Base-by-base conservation (phyloP, 2,888 invertebrate genomes). In the Yponomeuta plumbellus region DNA sequence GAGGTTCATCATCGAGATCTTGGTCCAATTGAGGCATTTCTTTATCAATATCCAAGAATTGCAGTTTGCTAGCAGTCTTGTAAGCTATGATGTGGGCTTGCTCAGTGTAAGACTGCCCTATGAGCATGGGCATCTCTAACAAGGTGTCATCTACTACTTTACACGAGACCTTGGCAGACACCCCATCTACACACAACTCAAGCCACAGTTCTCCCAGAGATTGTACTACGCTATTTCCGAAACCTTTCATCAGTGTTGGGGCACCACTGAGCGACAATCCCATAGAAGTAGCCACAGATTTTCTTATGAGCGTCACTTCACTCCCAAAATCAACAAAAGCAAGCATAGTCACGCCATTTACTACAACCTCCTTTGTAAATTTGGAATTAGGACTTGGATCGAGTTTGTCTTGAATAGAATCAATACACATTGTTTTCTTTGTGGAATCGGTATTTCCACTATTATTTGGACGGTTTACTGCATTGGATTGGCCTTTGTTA, bases 311-410 rank as follows among this genome's bases (percentile, higher is more conserved):
- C 1, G 67, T 66, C 2, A 63, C 67, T 8, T 67, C 63, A 40
- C 67, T 67, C 17, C 67, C 67, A 59, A 67, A 67, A 26, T 67
- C 67, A 13, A 67, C 62, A 17, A 67, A 67, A 63, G 67, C 66
- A 52, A 57, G 21, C n/a, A 67, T 6, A 2, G 59, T 2, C 11
- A 58, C 40, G 26, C 64, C 64, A 40, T 67, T 67, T n/a, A n/a
- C n/a, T n/a, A n/a, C n/a, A n/a, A n/a, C n/a, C n/a, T n/a, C n/a
- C n/a, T n/a, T n/a, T n/a, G n/a, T n/a, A n/a, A n/a, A n/a, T n/a
- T n/a, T n/a, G n/a, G n/a, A n/a, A n/a, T n/a, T n/a, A n/a, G n/a
- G n/a, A n/a, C n/a, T n/a, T n/a, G n/a, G n/a, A n/a, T n/a, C n/a
- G n/a, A n/a, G n/a, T n/a, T n/a, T n/a, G n/a, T n/a, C n/a, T n/a